A percentile compares a stretch with the other conserved stretches of the same genome.
These are phyloP conservation scores for Taphrorychus bicolor DNA, from an alignment of 2,888 invertebrate species.

Conservation along the genomic window DNA sequence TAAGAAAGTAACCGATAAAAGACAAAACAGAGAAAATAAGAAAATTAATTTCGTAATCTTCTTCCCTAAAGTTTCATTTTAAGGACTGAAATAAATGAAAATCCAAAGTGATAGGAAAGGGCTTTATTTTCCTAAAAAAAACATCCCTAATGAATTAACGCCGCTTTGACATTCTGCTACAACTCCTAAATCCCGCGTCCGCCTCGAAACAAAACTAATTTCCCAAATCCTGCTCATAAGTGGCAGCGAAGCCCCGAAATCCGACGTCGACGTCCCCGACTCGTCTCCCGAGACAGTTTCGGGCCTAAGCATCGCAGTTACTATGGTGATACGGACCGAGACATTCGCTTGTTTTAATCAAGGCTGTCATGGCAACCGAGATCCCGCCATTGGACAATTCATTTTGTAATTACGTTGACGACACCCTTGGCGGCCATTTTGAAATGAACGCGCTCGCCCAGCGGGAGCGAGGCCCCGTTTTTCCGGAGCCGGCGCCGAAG, in stretches of 20 bases:
- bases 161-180: not conserved
- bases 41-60: no score
- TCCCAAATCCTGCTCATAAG: slow-evolving; percentile 20
- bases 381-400: slow-evolving; percentile 63
- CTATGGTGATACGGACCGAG: slow-evolving; percentile 59
- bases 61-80: no score
- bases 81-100: no score
- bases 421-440: slow-evolving; percentile 64
- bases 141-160: not conserved
- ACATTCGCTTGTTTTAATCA: slow-evolving; percentile 63
- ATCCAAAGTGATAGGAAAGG: no score
- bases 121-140: no score
- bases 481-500: slow-evolving; percentile 35
- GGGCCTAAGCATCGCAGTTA: slow-evolving; percentile 54
- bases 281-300: slow-evolving; percentile 56
- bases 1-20: no score
- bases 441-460: slow-evolving; percentile 57
- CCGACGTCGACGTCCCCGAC: slow-evolving; percentile 32
- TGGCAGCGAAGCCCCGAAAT: slow-evolving; percentile 17
- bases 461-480: slow-evolving; percentile 32
- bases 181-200: not conserved
- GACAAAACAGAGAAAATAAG: no score
- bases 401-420: slow-evolving; percentile 64
- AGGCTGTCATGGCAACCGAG: slow-evolving; percentile 63
- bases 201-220: slow-evolving; percentile 29